Evolutionary conservation across 2,113 vertebrate species (phyloP), one percentile per base, ranked within the genome.

Genomic region (Salvelinus namaycush): DNA sequence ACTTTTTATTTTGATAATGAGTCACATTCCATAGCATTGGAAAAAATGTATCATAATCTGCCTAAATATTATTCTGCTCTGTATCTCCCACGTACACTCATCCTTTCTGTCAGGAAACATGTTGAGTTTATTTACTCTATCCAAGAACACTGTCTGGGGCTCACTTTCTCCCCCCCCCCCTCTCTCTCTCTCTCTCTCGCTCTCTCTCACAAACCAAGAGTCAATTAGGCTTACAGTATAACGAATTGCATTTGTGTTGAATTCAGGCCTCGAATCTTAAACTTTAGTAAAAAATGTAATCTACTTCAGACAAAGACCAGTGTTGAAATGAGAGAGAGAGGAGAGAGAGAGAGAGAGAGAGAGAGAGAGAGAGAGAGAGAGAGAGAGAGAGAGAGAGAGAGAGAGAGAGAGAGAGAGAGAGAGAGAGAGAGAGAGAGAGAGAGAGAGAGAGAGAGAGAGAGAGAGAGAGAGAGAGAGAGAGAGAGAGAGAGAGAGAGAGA

Each of bases 61-160:
- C 87, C 86, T 74, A 87, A 86, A 88, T 90, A 85, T 85, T 89
- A 88, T 88, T 86, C 79, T 80, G 73, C 78, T 26, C 62, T 69
- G 72, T 31, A 11, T 44, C 26, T 74, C 48, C 79, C 70, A 71
- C 62, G 39, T 11, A 76, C 69, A 83, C 79, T 81, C 76, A 76
- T 72, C 70, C 24, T 16, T 65, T 85, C 66, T 70, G 79, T 83
- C 79, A 81, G 84, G 84, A 75, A 73, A 49, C 49, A 83, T 57
- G 3, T 75, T 74, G 75, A 74, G 72, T 68, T 72, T 83, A 83
- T 87, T 83, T 82, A 81, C 74, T 72, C 48, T 70, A 84, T 85
- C 76, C 72, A 74, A 80, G 49, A 73, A 72, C 48, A 68, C 69
- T 80, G 73, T 44, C 73, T 86, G 76, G 79, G 73, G 76, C 13